Evolutionary conservation across 2,888 invertebrate species (phyloP).

Genomic region (Drosophila nr. perissopoda): DNA sequence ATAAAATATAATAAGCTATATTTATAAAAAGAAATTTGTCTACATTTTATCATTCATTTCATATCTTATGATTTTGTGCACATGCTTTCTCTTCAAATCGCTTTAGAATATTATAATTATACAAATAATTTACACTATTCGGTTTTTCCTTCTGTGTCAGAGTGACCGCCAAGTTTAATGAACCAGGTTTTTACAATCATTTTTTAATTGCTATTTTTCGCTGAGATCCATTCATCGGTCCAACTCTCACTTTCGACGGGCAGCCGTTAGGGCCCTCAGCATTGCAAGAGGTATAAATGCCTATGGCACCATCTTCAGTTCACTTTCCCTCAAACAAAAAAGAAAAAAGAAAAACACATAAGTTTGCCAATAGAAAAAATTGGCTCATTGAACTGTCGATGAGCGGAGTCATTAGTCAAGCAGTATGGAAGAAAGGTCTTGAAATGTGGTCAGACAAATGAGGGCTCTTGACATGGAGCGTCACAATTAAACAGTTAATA

Average conservation of each 20-base stretch:
- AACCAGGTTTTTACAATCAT: conserved; percentile 11
- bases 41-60: neutral
- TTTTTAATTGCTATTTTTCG: conserved; percentile 13
- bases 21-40: neutral
- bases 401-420: conserved; percentile 70
- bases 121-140: neutral
- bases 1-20: neutral
- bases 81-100: conserved; percentile 1
- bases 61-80: neutral
- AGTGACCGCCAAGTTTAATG: conserved; percentile 1
- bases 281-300: conserved; percentile 44
- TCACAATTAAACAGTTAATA: conserved; percentile 58
- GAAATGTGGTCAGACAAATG: conserved; percentile 43
- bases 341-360: conserved; percentile 42
- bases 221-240: conserved; percentile 4
- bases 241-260: conserved; percentile 52
- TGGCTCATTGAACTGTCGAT: conserved; percentile 77
- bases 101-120: neutral
- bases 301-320: conserved; percentile 51
- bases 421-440: conserved; percentile 29
- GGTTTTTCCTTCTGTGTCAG: conserved; percentile 1
- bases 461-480: conserved; percentile 41
- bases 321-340: conserved; percentile 51
- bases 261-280: conserved; percentile 38
- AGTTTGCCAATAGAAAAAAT: conserved; percentile 47